These are phyloP conservation scores for Fragum whitleyi DNA, from an alignment of 2,888 invertebrate species.

Conservation along the genomic window DNA sequence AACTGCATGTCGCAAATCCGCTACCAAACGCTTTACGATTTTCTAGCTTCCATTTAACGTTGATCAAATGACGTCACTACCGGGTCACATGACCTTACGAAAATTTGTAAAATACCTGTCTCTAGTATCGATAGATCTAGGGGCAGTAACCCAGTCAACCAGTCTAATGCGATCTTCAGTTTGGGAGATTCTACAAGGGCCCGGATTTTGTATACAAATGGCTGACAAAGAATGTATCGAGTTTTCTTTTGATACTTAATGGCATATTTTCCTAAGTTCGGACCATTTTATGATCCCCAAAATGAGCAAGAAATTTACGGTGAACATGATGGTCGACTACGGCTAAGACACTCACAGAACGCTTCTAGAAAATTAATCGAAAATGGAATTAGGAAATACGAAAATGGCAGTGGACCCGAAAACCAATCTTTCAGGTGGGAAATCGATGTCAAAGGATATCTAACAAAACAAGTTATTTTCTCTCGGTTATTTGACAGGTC, in stretches of 20 bases:
- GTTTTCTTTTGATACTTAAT: slow-evolving; percentile 39
- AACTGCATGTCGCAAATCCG: no score
- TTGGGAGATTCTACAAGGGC: slow-evolving; percentile 19
- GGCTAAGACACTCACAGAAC: slow-evolving; percentile 44
- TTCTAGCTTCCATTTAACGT: no score
- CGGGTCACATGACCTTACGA: no score
- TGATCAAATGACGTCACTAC: no score
- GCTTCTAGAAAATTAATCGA: not conserved
- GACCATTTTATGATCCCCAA: slow-evolving; percentile 73
- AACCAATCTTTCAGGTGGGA: not conserved
- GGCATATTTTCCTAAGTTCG: slow-evolving; percentile 71
- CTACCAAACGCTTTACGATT: no score
- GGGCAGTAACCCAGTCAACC: no score
- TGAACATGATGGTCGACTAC: slow-evolving; percentile 66
- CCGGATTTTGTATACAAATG: slow-evolving; percentile 66
- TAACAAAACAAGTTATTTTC: no score
- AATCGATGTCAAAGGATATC: no score
- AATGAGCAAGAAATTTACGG: slow-evolving; percentile 71
- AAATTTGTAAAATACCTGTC: no score
- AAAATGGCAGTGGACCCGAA: not conserved
- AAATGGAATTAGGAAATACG: not conserved
- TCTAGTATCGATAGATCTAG: no score
- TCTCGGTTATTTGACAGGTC: no score
- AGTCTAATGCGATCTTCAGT: not conserved
- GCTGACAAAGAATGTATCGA: slow-evolving; percentile 29